Conservation (phyloP, 2,113 vertebrate genomes). For the Carettochelys insculpta region DNA sequence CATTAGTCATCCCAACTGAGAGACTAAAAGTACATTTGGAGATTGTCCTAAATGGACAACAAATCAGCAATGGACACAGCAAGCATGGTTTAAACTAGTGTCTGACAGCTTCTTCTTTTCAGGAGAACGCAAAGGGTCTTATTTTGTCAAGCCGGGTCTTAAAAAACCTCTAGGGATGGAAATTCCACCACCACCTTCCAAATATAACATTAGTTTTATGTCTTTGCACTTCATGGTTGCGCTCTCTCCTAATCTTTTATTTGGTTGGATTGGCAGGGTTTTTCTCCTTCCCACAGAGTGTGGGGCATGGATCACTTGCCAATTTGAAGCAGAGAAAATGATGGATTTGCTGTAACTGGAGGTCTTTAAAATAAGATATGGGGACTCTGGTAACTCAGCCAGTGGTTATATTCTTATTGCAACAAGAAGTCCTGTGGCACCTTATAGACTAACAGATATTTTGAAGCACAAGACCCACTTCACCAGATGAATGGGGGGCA, state of each 20-base stretch:
- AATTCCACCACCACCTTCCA: no score
- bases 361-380: background rate
- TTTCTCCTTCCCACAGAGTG: background rate
- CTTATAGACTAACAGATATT: no score
- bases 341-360: background rate
- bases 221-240: background rate
- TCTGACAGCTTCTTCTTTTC: background rate
- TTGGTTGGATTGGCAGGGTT: background rate
- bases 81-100: background rate
- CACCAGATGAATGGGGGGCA: no score
- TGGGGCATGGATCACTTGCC: background rate
- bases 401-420: background rate
- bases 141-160: no score
- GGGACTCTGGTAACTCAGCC: background rate
- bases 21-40: slow-evolving; percentile 11
- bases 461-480: no score
- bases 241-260: background rate
- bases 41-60: background rate
- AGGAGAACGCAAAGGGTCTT: background rate
- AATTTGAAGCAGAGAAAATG: background rate
- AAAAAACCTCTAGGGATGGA: no score
- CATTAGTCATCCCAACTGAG: slow-evolving; percentile 9
- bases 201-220: background rate
- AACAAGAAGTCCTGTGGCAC: background rate
- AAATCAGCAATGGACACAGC: background rate